Evolutionary conservation across 2,888 invertebrate genomes (phyloP), one percentile per base, ranked within the genome.

Genomic region (Dorcus parallelipipedus): DNA sequence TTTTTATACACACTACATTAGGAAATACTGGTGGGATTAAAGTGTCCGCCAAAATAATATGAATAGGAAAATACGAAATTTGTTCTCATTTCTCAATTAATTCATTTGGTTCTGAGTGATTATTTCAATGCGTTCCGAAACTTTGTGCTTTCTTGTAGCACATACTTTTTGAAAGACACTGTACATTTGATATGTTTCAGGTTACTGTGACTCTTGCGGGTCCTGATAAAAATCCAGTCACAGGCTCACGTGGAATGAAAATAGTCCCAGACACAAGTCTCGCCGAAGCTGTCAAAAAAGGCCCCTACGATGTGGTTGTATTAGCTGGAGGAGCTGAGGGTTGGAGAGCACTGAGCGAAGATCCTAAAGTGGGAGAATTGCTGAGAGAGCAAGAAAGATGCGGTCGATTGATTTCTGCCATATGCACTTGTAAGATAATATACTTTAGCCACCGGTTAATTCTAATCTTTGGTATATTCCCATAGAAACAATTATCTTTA

Each of bases 251-350:
- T 38, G 65, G 63, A 5, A 64, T 67, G 58, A 55, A 58, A 39
- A 64, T 62, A 7, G 61, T 67, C 3, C 67, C 67, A 2, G 67
- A 67, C 54, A 61, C 60, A 9, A 59, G 64, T 8, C 52, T 67
- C 9, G 60, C 59, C 42, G 63, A 65, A 48, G 67, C 65, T 1
- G 64, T 67, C 65, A 53, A 59, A 17, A 54, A 59, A 10, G 64
- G 66, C n/a, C 64, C 64, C 9, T 67, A 64, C 45, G 65, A 67
- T 47, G 65, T 62, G 6, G 60, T 67, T 17, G 58, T 67, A 5
- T 40, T 59, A 23, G 65, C 62, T n/a, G 67, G 67, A 1, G 67
- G 67, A 7, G 49, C 40, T n/a, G 45, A 42, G 14, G 67, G 67
- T 4, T 67, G 67, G 67, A 55, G 56, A 33, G 47, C 62, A 1